These are phyloP conservation scores for Apodemia duryi DNA, from an alignment of 2,888 invertebrate genomes.

Conservation along the genomic window DNA sequence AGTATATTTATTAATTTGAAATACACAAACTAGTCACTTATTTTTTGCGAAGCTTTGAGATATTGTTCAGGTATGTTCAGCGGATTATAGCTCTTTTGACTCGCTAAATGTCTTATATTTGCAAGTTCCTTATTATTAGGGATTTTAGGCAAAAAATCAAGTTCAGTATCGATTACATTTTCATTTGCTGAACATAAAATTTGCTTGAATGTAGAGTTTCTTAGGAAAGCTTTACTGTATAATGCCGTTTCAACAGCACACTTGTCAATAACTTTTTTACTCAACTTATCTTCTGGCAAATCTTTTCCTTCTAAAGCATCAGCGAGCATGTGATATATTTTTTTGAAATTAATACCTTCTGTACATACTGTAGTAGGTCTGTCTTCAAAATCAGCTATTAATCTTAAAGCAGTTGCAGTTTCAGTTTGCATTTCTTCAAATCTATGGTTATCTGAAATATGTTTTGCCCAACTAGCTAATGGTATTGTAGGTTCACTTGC, in stretches of 20 bases:
- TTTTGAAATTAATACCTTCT: conserved; percentile 50
- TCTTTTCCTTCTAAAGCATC: conserved; percentile 63
- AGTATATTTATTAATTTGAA: neutral
- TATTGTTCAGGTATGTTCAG: conserved; percentile 47
- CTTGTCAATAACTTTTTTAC: conserved; percentile 44
- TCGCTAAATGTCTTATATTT: conserved; percentile 43
- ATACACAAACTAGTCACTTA: neutral
- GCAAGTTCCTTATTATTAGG: conserved; percentile 42
- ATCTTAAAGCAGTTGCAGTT: conserved; percentile 48
- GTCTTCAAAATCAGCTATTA: conserved; percentile 61
- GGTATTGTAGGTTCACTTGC: conserved; percentile 36
- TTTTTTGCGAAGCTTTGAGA: conserved; percentile 33
- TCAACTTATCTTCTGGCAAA: conserved; percentile 39
- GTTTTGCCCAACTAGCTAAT: conserved; percentile 52
- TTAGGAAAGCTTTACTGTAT: conserved; percentile 51
- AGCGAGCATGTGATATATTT: conserved; percentile 54
- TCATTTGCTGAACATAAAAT: conserved; percentile 44
- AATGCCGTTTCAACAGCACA: conserved; percentile 58
- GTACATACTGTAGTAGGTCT: conserved; percentile 43
- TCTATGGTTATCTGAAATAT: conserved; percentile 45
- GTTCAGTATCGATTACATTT: conserved; percentile 40
- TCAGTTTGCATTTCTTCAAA: conserved; percentile 53
- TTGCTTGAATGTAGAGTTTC: conserved; percentile 36
- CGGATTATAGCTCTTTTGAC: conserved; percentile 55
- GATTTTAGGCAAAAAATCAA: conserved; percentile 39